Base-by-base conservation (phyloP, 2,113 vertebrate genomes). In the Mystacornis crossleyi region DNA sequence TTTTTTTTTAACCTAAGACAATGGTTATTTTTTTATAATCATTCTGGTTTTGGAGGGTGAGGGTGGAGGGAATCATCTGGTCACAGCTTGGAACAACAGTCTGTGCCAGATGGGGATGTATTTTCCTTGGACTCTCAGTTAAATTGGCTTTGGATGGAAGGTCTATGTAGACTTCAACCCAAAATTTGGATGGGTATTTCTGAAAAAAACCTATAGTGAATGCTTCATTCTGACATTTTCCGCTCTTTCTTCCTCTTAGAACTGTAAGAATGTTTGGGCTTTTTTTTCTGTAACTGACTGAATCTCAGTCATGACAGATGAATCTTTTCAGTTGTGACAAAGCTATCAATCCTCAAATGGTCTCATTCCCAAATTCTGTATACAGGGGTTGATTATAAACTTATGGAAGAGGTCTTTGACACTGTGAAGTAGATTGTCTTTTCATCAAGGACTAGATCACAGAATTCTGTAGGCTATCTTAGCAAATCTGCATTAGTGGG, bases 31-130 rank as follows among this genome's bases (percentile, higher is more conserved):
- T 93, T 94, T 93, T 64, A 74, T 60, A 89, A 70, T 88, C 13
- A 4, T 86, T 96, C 86, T 90, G 54, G 65, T 90, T 94, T 91
- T 94, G 94, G 86, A 96, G 80, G 72, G 64, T 81, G 47, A 92
- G 12, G 45, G 72, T 94, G 34, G 62, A 89, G 28, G 71, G 29
- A 73, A 53, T 94, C 60, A 87, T 81, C 75, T 95, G 86, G 89
- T 84, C 70, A 40, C 48, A 86, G 55, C 62, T 93, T 89, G 78
- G 79, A 93, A 92, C 55, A 90, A 48, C 43, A 93, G 75, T 57
- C 70, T 8, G 25, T 88, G 83, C 53, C 91, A 93, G 86, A 91
- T 93, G 48, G 67, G 57, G 36, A 93, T 82, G 34, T 47, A 61
- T 95, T 82, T 96, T 95, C 69, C 67, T 90, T 92, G 90, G 62